Evolutionary conservation across 2,888 invertebrate genomes (phyloP), one percentile per base, ranked within the genome.

Genomic region (Polylopha cassiicola): DNA sequence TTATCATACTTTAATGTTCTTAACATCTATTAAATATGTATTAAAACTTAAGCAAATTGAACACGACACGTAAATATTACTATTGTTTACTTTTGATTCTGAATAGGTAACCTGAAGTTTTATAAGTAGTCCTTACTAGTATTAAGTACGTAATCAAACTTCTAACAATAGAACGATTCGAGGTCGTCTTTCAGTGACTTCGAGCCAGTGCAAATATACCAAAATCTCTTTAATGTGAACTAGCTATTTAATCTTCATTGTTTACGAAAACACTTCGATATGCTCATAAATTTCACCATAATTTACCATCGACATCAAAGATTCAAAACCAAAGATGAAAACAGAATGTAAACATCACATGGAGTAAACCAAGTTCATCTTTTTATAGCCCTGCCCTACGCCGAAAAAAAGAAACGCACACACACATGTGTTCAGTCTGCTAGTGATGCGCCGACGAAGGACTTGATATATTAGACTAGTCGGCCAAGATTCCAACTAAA

Each of bases 321-420:
- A 36, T 24, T 24, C 20, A 30, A 41, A 34, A 41, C 36, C 41
- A 36, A 41, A 30, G 34, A 41, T 36, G 30, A 41, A 41, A 41
- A 41, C 33, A 20, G 30, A 36, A 41, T 41, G 41, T 41, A 41
- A 41, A 41, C 41, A 41, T n/a, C 39, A 39, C 36, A 30, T 41
- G 41, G 11, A 41, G 34, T 30, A 36, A 43, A 38, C 43, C 43
- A 43, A 43, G 43, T 43, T 43, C 43, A 43, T 43, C 43, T 39
- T 43, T 43, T 34, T 34, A 43, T 43, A 43, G 43, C 34, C 2
- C 41, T 24, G 43, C 39, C 38, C 33, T 43, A 43, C 39, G 30
- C 41, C 26, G 32, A 43, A 43, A 42, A 43, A 41, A 39, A 29
- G 30, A 39, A 43, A 30, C 38, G 39, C 37, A 27, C 42, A 37